Base-by-base conservation (phyloP, 2,888 invertebrate genomes). In the Lasioglossum calceatum region DNA sequence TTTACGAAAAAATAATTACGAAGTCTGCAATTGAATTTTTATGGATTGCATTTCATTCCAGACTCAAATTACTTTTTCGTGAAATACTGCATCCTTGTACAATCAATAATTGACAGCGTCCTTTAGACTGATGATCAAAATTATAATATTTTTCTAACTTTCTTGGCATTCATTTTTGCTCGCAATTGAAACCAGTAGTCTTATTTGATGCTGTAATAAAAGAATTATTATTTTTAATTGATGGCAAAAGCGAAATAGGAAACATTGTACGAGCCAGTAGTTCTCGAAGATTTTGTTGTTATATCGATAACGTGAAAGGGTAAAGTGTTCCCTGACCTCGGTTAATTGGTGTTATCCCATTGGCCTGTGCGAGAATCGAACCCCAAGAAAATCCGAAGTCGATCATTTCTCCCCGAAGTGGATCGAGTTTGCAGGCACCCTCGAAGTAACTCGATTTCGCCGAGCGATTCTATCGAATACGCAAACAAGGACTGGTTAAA, bases 371-470 rank as follows among this genome's bases (percentile, higher is more conserved):
- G n/a, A 39, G 70, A 39, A 70, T 19, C 3, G 81, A 42, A 54
- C 14, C 50, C 70, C 36, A 54, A 70, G 74, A 36, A 84, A 81
- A 73, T 64, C 50, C 5, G 44, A 76, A 10, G 27, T 67, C n/a
- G 50, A 70, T 42, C 39, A 50, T 79, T 80, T 70, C 19, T 23
- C 58, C 19, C 10, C 73, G 39, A 27, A 23, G 42, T 10, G n/a
- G 50, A 74, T 19, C 61, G 14, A 67, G 27, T 64, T 82, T n/a
- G 47, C 61, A 47, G 32, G 44, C 44, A 19, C 27, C 42, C 75
- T 82, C 8, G 44, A 44, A 19, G 67, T 54, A 76, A 79, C 27
- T 77, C 23, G n/a, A 27, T 81, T 79, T 44, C 42, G 61, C 50
- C 23, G 10, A 44, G 74, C 36, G 36, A 39, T 16, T 72, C 36